Conservation (phyloP, 2,113 vertebrate genomes). For the Erinaceus europaeus region DNA sequence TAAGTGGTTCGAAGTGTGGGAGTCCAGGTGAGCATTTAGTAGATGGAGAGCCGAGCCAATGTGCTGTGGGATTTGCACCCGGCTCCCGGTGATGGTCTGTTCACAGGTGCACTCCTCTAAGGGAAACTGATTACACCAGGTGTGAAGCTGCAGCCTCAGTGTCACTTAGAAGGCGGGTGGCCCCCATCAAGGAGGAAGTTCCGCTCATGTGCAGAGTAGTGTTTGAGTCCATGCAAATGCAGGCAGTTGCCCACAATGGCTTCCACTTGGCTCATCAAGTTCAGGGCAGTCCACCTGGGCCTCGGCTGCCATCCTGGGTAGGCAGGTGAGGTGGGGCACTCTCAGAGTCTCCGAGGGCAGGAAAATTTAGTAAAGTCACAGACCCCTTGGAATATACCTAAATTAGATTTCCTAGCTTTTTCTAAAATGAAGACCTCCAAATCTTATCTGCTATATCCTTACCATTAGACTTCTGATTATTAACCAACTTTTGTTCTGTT, state of each 20-base stretch:
- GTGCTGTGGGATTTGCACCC: background rate
- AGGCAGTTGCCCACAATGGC: background rate
- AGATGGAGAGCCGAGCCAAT: background rate
- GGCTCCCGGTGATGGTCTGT: background rate
- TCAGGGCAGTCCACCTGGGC: background rate
- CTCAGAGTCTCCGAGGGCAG: no score
- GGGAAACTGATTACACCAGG: background rate
- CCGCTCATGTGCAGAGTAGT: background rate
- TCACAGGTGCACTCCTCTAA: background rate
- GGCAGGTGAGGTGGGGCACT: background rate
- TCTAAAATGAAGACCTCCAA: no score
- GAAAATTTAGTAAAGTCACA: no score
- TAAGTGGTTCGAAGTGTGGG: background rate
- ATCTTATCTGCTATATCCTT: no score
- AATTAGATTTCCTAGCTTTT: no score
- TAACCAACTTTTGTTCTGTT: no score
- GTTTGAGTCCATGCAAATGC: background rate
- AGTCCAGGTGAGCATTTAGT: slow-evolving; percentile 41
- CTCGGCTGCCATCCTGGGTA: background rate
- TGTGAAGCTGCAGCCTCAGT: background rate
- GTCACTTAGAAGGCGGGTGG: background rate
- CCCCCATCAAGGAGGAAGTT: background rate
- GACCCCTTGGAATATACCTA: no score
- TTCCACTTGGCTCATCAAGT: background rate
- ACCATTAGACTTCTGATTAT: no score